Base-by-base conservation (phyloP, 2,797 vertebrate species). In the Onychomys torridus region DNA sequence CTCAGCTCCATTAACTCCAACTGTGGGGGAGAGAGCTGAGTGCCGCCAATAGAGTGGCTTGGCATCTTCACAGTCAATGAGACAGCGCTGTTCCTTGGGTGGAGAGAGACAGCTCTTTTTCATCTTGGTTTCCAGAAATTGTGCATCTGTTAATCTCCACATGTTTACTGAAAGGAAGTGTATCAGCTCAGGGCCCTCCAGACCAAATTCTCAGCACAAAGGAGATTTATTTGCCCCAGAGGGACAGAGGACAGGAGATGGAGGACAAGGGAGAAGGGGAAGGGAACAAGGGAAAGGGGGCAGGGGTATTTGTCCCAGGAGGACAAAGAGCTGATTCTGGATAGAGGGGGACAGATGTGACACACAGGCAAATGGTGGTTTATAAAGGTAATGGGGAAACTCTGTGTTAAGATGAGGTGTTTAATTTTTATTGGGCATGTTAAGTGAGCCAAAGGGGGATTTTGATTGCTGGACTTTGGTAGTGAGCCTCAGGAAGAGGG, bases 31-130 rank as follows among this genome's bases (percentile, higher is more conserved):
- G 40, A 59, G 37, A 61, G 52, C 27, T 6, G 46, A 10, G 67
- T 3, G 0, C 52, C 2, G 27, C 34, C 10, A 5, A 2, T 34
- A 2, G 1, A 49, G 4, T 43, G 55, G 29, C 55, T 89, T 46
- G 11, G 34, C 16, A 34, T 59, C 27, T 29, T 59, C 55, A 16
- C 1, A 23, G n/a, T 77, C 57, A 16, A 10, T 9, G 21, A 73
- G 52, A 43, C 27, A 77, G 57, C 13, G 1, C 16, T 67, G 61
- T 34, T 57, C n/a, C 37, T 83, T 63, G 57, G 13, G 5, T 46
- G 57, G 55, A 49, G 73, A 61, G 87, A 46, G 55, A 34, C 37
- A 21, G 37, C 16, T 57, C 49, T 40, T 52, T 52, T 25, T 73
- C 25, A 14, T 40, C 71, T 59, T 43, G 37, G n/a, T 77, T 76